Evolutionary conservation across 2,888 invertebrate species (phyloP).

Genomic region (Gandaritis pyraliata): DNA sequence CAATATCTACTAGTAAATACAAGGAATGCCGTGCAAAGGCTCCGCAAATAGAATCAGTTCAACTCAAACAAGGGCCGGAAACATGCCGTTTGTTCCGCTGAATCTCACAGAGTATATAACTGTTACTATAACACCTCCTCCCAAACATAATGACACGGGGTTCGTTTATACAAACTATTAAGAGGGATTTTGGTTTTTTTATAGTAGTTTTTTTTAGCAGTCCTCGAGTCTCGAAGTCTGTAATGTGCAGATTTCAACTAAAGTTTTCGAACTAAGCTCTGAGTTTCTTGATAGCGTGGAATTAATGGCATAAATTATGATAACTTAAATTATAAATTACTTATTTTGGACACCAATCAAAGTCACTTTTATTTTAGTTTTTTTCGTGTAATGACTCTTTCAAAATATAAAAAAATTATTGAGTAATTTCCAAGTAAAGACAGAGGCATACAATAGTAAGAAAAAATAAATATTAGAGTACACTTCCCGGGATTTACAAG

Average conservation of each 20-base stretch:
- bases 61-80: slow-evolving; percentile 21
- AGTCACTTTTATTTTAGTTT: too few relatives aligned
- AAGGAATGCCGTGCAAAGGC: slow-evolving; percentile 12
- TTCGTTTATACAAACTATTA: too few relatives aligned
- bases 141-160: neutral
- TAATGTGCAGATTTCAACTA: too few relatives aligned
- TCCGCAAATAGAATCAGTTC: slow-evolving; percentile 19
- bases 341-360: too few relatives aligned
- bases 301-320: too few relatives aligned
- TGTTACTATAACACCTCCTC: neutral
- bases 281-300: too few relatives aligned
- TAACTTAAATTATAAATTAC: too few relatives aligned
- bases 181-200: too few relatives aligned
- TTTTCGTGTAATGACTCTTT: too few relatives aligned
- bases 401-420: neutral
- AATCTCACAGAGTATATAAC: slow-evolving; percentile 7
- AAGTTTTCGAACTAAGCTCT: too few relatives aligned
- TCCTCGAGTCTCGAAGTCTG: too few relatives aligned
- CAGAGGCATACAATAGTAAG: neutral
- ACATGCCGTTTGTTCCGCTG: slow-evolving; percentile 13
- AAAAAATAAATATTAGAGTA: slow-evolving; percentile 18
- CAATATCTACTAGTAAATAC: slow-evolving; percentile 3
- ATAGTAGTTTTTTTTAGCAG: too few relatives aligned
- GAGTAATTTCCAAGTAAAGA: neutral
- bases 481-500: slow-evolving; percentile 15